Evolutionary conservation across 2,113 vertebrate species (phyloP).

Genomic region (Corydoras maculifer): DNA sequence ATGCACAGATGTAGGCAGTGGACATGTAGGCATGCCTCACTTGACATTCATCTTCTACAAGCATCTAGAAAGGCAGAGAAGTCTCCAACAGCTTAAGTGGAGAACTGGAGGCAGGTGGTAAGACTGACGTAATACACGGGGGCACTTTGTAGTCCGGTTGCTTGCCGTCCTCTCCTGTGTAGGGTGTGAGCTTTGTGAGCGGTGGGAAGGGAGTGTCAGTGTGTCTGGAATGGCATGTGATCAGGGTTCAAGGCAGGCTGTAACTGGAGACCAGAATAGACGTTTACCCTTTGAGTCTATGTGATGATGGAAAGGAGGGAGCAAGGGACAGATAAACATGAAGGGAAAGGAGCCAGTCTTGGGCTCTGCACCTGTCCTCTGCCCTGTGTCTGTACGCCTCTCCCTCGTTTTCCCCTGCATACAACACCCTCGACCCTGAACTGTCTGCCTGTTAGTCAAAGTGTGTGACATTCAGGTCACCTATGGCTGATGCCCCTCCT

Average conservation of each 20-base stretch:
- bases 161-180: constrained; percentile 44
- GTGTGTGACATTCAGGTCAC: constrained; percentile 52
- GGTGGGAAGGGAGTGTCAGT: constrained; percentile 52
- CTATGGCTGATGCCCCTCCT: constrained; percentile 54
- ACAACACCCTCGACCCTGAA: constrained; percentile 9
- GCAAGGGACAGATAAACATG: constrained; percentile 67
- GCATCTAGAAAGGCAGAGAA: constrained; percentile 29
- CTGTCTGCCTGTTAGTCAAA: constrained; percentile 40
- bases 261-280: constrained; percentile 74
- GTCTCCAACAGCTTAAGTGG: constrained; percentile 53
- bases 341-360: constrained; percentile 47
- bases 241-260: constrained; percentile 69
- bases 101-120: constrained; percentile 47
- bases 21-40: no score
- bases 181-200: constrained; percentile 57
- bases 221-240: constrained; percentile 66
- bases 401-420: constrained; percentile 7
- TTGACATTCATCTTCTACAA: no score
- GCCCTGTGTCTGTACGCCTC: constrained; percentile 46
- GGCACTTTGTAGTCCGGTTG: constrained; percentile 38
- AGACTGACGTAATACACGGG: constrained; percentile 27
- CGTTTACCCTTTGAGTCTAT: constrained; percentile 72
- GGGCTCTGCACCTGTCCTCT: constrained; percentile 41
- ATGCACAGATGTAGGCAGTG: no score
- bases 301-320: constrained; percentile 39